phyloP scores from a whole-genome alignment of 2,888 invertebrate genomes.

The Leptarthrus brevirostris region DNA sequence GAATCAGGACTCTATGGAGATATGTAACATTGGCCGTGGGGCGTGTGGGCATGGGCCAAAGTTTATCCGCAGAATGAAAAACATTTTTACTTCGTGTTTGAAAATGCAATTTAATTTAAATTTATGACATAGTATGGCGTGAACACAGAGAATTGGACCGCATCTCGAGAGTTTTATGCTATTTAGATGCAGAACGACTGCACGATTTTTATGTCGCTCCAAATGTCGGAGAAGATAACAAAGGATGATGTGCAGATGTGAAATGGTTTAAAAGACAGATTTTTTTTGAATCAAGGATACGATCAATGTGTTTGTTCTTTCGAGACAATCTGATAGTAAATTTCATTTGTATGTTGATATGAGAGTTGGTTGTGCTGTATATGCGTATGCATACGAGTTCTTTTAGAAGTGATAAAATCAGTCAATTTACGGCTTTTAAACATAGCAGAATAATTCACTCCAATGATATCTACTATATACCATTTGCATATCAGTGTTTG shows the following conservation, averaged over 20 bases:
- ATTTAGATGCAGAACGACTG: neutral
- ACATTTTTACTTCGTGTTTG: slow-evolving; percentile 22
- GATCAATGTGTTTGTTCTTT: too few relatives aligned
- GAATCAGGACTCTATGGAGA: neutral
- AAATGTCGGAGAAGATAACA: neutral
- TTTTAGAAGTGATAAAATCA: too few relatives aligned
- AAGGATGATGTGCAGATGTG: neutral
- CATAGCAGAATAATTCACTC: too few relatives aligned
- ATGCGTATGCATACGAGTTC: too few relatives aligned
- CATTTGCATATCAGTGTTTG: too few relatives aligned
- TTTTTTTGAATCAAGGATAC: neutral
- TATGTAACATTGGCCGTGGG: neutral
- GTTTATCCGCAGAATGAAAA: slow-evolving; percentile 22
- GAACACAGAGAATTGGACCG: neutral
- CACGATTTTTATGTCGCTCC: too few relatives aligned
- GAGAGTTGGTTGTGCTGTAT: too few relatives aligned
- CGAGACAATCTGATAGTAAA: too few relatives aligned
- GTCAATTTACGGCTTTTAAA: too few relatives aligned
- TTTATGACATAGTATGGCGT: slow-evolving; percentile 15
- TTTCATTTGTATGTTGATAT: too few relatives aligned
- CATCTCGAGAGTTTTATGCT: neutral
- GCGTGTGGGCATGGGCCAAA: neutral
- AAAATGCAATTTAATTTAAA: slow-evolving; percentile 43
- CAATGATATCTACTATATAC: too few relatives aligned
- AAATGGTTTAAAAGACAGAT: neutral